phyloP scores from a whole-genome alignment of 2,888 invertebrate genomes.

The Ophion obscuratus region DNA sequence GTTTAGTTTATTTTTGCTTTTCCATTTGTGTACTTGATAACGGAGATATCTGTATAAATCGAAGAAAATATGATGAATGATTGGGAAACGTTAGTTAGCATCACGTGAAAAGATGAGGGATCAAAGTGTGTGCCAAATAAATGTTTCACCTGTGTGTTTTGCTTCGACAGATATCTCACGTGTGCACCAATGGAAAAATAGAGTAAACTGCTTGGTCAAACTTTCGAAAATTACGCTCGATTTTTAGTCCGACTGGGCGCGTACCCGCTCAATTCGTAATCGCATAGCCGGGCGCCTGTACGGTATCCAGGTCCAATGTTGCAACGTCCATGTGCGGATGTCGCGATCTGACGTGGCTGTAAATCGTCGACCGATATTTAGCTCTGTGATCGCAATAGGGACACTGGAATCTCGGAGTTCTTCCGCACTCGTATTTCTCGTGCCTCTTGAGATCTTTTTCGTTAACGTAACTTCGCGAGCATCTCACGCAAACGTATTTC shows the following conservation, averaged over 20 bases:
- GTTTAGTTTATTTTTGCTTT: not conserved
- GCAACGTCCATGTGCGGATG: constrained; percentile 73
- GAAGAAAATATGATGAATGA: too few relatives aligned
- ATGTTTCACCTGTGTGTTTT: not conserved
- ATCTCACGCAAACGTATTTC: constrained; percentile 70
- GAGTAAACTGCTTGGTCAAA: not conserved
- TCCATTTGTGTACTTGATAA: not conserved
- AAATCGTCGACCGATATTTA: constrained; percentile 77
- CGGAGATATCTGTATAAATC: not conserved
- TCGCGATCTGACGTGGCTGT: constrained; percentile 76
- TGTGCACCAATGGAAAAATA: not conserved
- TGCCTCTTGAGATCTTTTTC: constrained; percentile 73
- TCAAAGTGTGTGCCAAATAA: too few relatives aligned
- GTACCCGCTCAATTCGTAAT: constrained; percentile 36
- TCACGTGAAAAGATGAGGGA: too few relatives aligned
- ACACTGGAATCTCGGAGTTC: constrained; percentile 79
- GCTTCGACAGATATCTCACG: not conserved
- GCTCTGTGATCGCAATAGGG: constrained; percentile 77
- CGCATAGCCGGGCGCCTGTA: constrained; percentile 53
- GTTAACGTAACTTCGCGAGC: constrained; percentile 74
- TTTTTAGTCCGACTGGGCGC: not conserved
- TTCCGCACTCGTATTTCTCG: constrained; percentile 77
- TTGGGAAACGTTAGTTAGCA: too few relatives aligned
- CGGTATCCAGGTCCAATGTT: constrained; percentile 69
- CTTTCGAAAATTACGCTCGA: not conserved